Percentiles rank a stretch among this genome's conserved stretches.
phyloP scores from a whole-genome alignment of 2,113 vertebrate species.

The Actenoides lindsayi region DNA sequence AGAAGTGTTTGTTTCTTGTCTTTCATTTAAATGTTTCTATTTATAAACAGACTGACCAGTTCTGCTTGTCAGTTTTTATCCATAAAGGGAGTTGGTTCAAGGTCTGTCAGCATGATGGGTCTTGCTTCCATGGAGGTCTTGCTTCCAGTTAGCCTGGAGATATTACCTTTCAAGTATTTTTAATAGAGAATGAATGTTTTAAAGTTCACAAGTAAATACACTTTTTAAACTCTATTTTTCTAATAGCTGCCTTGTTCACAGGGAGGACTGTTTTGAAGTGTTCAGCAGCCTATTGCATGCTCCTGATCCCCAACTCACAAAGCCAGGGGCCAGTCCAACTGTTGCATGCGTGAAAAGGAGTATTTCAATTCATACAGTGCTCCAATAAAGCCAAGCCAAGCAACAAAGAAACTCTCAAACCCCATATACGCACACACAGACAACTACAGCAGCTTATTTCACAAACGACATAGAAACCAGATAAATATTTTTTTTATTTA shows the following conservation, averaged over 20 bases:
- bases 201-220: not conserved
- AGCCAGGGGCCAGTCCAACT: not conserved
- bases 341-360: not conserved
- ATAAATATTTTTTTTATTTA: not conserved
- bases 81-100: not conserved
- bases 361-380: not conserved
- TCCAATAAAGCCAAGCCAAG: not conserved
- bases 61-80: not conserved
- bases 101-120: not conserved
- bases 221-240: not conserved
- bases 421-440: too few species aligned
- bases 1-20: not conserved
- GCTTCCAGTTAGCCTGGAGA: not conserved
- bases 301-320: not conserved
- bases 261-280: not conserved
- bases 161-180: not conserved
- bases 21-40: not conserved
- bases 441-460: not conserved
- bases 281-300: not conserved
- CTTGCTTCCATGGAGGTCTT: not conserved
- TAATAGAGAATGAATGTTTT: not conserved
- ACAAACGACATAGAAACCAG: not conserved
- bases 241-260: not conserved
- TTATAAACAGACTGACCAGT: not conserved
- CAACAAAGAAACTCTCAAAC: not conserved